Base-by-base conservation (phyloP, 2,888 invertebrate species). In the Eupithecia inturbata region DNA sequence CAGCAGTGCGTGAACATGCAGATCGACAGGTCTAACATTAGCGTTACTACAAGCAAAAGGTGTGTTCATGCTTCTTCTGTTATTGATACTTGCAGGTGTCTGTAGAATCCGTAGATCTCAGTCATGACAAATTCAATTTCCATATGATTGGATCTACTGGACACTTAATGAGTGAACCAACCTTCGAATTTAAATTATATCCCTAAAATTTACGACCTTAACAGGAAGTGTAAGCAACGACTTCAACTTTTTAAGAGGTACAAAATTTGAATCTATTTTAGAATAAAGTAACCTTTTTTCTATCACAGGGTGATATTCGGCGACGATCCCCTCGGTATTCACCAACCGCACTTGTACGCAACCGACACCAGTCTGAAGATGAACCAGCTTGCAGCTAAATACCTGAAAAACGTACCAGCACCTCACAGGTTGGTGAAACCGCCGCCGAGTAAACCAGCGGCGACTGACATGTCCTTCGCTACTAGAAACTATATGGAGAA, bases 401-500 rank as follows among this genome's bases (percentile, higher is more conserved):
- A 95, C 75, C 78, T 94, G 72, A 89, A 89, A 63, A 83, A 82
- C 68, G 80, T 75, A 3, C 77, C 82, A 5, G 62, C 77, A 0
- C 75, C 74, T 3, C 82, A 79, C 9, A 79, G 77, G 7, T 81
- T 80, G 0, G 53, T 81, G 7, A 22, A 36, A 22, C 22, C 36
- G 6, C 78, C 83, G 0, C 63, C 63, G 63, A 64, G 33, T n/a
- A 87, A 82, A 2, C 63, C 79, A 2, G 66, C 82, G 71, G 91
- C 91, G 12, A 95, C 93, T 33, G 96, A 97, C 80, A 95, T 96
- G 94, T 96, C 96, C 4, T 95, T 96, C 81, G 96, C 96, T n/a
- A 96, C 96, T 14, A 94, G 96, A 84, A 96, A 96, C 82, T 96
- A 97, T 86, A 95, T 97, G 95, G 96, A 96, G 84, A 95, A 95